A percentile compares a stretch with the other conserved stretches of the same genome.
These are phyloP conservation scores for Poeciliopsis presidionis DNA, from an alignment of 2,797 vertebrate species.

Conservation along the genomic window DNA sequence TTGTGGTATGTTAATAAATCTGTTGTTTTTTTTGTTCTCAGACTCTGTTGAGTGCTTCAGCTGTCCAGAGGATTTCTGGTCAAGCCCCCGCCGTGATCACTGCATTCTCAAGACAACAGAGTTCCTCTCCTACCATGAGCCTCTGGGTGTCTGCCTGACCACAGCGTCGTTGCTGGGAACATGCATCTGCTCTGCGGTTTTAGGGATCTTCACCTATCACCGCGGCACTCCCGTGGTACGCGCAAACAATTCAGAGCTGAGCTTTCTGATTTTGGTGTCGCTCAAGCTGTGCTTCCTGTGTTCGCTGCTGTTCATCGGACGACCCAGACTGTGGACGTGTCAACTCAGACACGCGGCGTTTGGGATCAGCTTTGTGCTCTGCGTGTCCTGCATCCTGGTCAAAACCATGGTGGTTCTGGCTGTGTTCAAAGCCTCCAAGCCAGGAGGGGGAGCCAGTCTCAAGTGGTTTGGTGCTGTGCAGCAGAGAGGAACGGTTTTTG, in stretches of 20 bases:
- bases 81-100: conserved; percentile 39
- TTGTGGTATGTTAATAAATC: not conserved
- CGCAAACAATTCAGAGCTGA: conserved; percentile 75
- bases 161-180: conserved; percentile 55
- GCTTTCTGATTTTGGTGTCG: conserved; percentile 64
- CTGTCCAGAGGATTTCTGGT: conserved; percentile 67
- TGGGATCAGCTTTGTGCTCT: conserved; percentile 65
- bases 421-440: conserved; percentile 65
- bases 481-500: conserved; percentile 10
- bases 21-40: conserved; percentile 20
- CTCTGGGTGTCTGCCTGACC: conserved; percentile 62
- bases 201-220: conserved; percentile 11
- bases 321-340: conserved; percentile 54
- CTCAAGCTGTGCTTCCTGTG: conserved; percentile 71
- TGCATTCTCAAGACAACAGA: conserved; percentile 72
- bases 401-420: conserved; percentile 72
- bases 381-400: conserved; percentile 58
- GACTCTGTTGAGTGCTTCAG: conserved; percentile 67
- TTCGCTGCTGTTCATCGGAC: conserved; percentile 66
- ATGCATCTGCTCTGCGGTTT: not conserved
- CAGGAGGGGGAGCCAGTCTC: conserved; percentile 50
- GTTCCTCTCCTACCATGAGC: conserved; percentile 69
- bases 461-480: conserved; percentile 27
- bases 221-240: conserved; percentile 44
- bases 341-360: conserved; percentile 53